Percentiles rank a stretch among this genome's conserved stretches.
Evolutionary conservation across 2,888 invertebrate species (phyloP).

Genomic region (Plagodis pulveraria): DNA sequence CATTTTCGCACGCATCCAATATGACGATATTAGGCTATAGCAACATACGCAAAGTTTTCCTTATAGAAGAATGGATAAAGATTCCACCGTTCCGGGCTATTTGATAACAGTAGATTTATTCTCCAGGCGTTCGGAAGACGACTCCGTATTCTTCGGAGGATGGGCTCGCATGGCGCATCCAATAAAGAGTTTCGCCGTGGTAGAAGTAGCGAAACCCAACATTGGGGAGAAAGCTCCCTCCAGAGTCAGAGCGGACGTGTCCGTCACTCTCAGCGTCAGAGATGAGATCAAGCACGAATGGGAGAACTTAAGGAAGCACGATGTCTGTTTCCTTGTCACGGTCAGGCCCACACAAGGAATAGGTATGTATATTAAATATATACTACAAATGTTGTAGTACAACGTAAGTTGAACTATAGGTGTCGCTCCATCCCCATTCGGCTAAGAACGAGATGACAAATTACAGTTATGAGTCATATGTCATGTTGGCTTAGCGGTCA

Average conservation of each 20-base stretch:
- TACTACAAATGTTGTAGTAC: no score
- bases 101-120: not conserved
- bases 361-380: slow-evolving; percentile 85
- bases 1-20: not conserved
- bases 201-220: slow-evolving; percentile 96
- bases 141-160: slow-evolving; percentile 95
- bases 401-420: not conserved
- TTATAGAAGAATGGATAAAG: no score
- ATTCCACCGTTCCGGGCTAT: no score
- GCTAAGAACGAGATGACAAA: no score
- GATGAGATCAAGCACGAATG: slow-evolving; percentile 97
- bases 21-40: not conserved
- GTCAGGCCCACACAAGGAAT: slow-evolving; percentile 94
- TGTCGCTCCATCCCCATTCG: no score
- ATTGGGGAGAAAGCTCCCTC: slow-evolving; percentile 98
- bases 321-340: slow-evolving; percentile 98
- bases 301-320: slow-evolving; percentile 98
- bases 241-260: slow-evolving; percentile 97
- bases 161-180: slow-evolving; percentile 99
- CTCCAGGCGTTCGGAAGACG: slow-evolving; percentile 93
- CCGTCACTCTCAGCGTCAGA: slow-evolving; percentile 95
- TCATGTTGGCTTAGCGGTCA: no score
- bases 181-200: slow-evolving; percentile 95
- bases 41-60: not conserved
- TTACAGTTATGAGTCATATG: no score